Evolutionary conservation across 2,797 vertebrate species (phyloP), one percentile per base, ranked within the genome.

Genomic region (Enteromius thamalakanensis): DNA sequence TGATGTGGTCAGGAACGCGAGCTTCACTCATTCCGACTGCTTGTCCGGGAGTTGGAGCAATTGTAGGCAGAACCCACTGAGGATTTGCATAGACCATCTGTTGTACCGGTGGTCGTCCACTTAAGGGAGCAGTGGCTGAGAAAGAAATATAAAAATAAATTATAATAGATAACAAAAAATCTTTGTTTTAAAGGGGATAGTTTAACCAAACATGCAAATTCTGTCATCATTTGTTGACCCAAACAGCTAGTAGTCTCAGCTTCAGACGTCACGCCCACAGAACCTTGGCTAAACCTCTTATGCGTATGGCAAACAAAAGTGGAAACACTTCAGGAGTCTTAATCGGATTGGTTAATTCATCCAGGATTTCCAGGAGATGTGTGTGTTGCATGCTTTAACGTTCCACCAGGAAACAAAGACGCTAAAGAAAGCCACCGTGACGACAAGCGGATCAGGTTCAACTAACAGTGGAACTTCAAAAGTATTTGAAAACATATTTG

Each of bases 41-140:
- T 37, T 62, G 45, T 0, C 1, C 6, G 10, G 88, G 3, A 0
- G 26, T 0, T 0, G 88, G 88, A 21, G 79, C 11, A 0, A 60
- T 12, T 67, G 86, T 82, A 19, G 58, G 64, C 3, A 1, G 84
- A 79, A 88, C 88, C 92, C 91, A 92, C 5, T 90, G 89, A 0
- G 94, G 94, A 6, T 21, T 23, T 62, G 88, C 23, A 72, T 92
- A 88, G 51, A 92, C 84, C 0, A 93, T 0, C 0, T 0, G 32
- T 12, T n/a, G 26, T 15, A 70, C 12, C 7, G 65, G n/a, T 3
- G 67, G 0, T 69, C 67, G 0, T 3, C 29, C 6, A 0, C 64
- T 67, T 37, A 79, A 21, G 47, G 69, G 9, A 8, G 58, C 2
- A 29, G 11, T 69, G 21, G 19, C 74, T 79, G 5, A 74, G n/a